Evolutionary conservation across 2,888 invertebrate species (phyloP), one percentile per base, ranked within the genome.

Genomic region (Cheilosia vulpina): DNA sequence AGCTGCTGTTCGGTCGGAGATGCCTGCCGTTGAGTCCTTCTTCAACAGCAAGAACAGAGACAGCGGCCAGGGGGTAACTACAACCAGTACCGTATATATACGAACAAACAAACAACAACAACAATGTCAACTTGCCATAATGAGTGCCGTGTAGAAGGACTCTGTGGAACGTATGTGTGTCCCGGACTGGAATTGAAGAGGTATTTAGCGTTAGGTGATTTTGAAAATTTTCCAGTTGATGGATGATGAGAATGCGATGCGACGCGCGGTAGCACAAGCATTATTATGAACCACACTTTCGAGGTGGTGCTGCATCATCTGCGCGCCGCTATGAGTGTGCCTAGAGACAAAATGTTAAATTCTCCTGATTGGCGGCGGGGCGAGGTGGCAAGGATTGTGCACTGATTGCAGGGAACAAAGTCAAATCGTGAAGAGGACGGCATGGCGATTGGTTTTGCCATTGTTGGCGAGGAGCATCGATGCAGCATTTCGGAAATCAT

Each of bases 201-300:
- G 79, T 63, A 83, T 83, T 83, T 83, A 83, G 79, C 79, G 62
- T 41, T 63, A 62, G 75, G 80, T 80, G 71, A 80, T 84, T 84
- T 83, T 63, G 43, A 84, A 65, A 24, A 71, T 65, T 76, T 80
- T 80, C 41, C 65, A 68, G 21, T 66, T 71, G 75, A 80, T 71
- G 65, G 58, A 71, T 75, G 63, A 69, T 66, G 79, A 66, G 83
- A 41, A 24, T 68, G 21, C 38, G 38, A 58, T 50, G 68, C 50
- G 43, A 43, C 24, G n/a, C 19, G 47, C 21, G 27, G 43, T 24
- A 52, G 52, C 13, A 52, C 41, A 63, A 38, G 79, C 63, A 79
- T 79, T 84, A 79, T 79, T 84, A 75, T 73, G 63, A 58, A 79
- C 63, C 72, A 72, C 52, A 68, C 75, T 62, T 60, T 43, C 41